Evolutionary conservation across 2,888 invertebrate genomes (phyloP).

Genomic region (Erebia palarica): DNA sequence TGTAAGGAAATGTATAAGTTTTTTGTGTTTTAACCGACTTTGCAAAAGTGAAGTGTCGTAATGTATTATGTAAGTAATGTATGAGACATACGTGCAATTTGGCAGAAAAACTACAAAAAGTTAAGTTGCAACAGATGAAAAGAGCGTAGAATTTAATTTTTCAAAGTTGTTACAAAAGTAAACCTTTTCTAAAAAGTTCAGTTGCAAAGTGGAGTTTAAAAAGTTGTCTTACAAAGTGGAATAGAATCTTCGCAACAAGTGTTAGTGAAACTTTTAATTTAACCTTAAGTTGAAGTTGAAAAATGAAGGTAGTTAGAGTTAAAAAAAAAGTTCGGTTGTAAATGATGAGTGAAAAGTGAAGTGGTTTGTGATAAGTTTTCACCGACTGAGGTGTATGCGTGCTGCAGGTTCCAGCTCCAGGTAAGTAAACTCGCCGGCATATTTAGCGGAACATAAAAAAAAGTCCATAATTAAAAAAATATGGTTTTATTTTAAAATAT

Average conservation of each 20-base stretch:
- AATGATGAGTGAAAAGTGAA: background rate
- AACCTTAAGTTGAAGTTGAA: background rate
- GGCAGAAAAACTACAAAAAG: background rate
- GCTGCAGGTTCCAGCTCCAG: background rate
- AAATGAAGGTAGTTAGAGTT: background rate
- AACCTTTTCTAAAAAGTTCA: background rate
- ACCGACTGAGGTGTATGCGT: background rate
- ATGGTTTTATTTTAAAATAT: too few relatives aligned
- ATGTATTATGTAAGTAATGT: background rate
- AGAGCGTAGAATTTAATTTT: background rate
- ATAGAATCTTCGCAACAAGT: too few relatives aligned
- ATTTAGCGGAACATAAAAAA: too few relatives aligned
- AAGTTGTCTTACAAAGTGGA: too few relatives aligned
- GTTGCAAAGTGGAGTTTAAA: too few relatives aligned
- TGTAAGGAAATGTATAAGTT: slow-evolving; percentile 2
- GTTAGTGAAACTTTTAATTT: too few relatives aligned
- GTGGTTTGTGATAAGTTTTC: background rate
- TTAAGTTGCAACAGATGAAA: background rate
- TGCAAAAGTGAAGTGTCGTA: background rate
- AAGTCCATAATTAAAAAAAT: too few relatives aligned
- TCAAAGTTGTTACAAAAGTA: slow-evolving; percentile 1
- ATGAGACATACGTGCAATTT: background rate
- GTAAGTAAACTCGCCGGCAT: too few relatives aligned
- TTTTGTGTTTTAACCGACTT: background rate
- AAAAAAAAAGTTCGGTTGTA: background rate